Conservation (phyloP, 2,113 vertebrate species). For the Callipepla squamata region DNA sequence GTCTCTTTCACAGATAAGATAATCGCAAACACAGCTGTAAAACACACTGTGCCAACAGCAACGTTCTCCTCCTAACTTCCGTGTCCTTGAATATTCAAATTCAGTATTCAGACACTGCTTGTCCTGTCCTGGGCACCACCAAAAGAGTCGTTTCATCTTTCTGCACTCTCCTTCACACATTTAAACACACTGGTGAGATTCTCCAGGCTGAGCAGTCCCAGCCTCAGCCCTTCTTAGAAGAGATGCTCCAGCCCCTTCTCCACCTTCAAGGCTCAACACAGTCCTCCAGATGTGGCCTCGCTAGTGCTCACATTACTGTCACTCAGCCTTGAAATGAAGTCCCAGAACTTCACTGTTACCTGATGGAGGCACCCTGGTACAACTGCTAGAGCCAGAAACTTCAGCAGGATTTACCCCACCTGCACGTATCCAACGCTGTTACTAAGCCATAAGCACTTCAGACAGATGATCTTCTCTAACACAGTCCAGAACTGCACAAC, state of each 20-base stretch:
- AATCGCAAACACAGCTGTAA: not conserved
- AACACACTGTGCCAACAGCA: not conserved
- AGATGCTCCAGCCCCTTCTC: not conserved
- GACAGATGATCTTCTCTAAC: not conserved
- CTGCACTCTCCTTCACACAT: not conserved
- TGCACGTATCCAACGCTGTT: not conserved
- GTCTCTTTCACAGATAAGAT: not conserved
- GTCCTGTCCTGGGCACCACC: not conserved
- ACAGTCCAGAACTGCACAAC: rapidly evolving
- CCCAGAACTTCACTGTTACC: not conserved
- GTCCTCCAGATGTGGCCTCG: not conserved
- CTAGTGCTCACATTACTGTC: not conserved
- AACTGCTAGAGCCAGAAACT: not conserved
- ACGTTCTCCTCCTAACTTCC: not conserved
- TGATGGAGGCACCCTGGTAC: not conserved
- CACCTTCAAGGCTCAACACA: not conserved
- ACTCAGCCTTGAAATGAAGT: not conserved
- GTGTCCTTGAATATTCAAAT: not conserved
- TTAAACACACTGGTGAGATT: not conserved
- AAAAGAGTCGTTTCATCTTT: not conserved
- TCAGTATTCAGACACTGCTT: not conserved
- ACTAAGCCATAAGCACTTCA: not conserved
- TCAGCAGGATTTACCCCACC: not conserved
- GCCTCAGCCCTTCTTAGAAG: not conserved
- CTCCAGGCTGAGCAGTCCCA: not conserved